Evolutionary conservation across 1,140 invertebrate genomes (phyloP).

Genomic region (Batillaria attramentaria): DNA sequence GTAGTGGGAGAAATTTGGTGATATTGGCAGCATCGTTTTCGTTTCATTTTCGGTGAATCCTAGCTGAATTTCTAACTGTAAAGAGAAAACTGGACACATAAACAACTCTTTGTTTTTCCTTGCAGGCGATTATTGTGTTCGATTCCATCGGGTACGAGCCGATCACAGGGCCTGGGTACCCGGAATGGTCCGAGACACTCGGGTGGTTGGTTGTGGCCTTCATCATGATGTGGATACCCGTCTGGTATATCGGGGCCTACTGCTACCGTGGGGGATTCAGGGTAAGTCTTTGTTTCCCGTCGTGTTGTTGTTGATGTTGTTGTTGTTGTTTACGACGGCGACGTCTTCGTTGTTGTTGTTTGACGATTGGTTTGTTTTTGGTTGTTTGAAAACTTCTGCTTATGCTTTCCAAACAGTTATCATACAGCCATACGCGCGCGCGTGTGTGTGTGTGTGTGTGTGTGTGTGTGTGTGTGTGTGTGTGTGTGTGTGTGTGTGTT

Average conservation of each 20-base stretch:
- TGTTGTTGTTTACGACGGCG: background rate
- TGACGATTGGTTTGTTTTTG: background rate
- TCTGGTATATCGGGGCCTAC: slow-evolving; percentile 39
- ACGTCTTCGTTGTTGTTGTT: background rate
- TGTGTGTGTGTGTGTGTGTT: background rate
- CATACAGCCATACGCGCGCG: too few relatives aligned
- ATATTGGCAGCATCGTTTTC: too few relatives aligned
- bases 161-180: slow-evolving; percentile 66
- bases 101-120: background rate
- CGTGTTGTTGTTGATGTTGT: background rate
- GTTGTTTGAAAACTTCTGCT: too few relatives aligned
- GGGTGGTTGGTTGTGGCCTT: slow-evolving; percentile 53
- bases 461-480: background rate
- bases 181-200: slow-evolving; percentile 53
- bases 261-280: slow-evolving; percentile 30
- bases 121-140: slow-evolving; percentile 77
- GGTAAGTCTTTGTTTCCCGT: background rate
- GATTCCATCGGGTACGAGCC: slow-evolving; percentile 75
- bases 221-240: slow-evolving; percentile 46
- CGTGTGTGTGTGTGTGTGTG: background rate
- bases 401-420: too few relatives aligned
- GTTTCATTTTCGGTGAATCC: too few relatives aligned
- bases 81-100: too few relatives aligned
- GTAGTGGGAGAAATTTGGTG: too few relatives aligned
- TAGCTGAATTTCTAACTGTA: too few relatives aligned